Evolutionary conservation across 2,888 invertebrate genomes (phyloP).

Genomic region (Alcis repandata): DNA sequence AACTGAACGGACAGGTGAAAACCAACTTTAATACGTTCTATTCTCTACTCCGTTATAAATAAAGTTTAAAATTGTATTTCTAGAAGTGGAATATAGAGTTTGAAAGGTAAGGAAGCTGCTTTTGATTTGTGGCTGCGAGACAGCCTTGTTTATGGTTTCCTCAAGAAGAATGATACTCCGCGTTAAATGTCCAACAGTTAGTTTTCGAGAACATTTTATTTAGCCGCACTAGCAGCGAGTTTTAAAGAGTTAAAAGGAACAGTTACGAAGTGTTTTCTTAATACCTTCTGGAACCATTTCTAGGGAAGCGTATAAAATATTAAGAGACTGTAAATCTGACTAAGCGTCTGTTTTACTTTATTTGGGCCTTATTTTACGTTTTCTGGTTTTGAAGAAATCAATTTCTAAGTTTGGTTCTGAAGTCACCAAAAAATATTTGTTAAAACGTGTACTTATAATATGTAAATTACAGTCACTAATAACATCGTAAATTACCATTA

Average conservation of each 20-base stretch:
- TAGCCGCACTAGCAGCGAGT: constrained; percentile 9
- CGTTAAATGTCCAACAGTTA: constrained; percentile 24
- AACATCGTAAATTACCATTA: too few relatives aligned
- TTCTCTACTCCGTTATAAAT: constrained; percentile 34
- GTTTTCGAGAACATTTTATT: constrained; percentile 36
- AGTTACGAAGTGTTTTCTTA: constrained; percentile 1
- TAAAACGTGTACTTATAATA: too few relatives aligned
- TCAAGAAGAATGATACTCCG: constrained; percentile 61
- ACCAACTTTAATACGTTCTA: constrained; percentile 29
- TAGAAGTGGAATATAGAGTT: constrained; percentile 46
- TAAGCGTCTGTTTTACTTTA: too few relatives aligned
- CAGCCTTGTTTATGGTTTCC: constrained; percentile 79
- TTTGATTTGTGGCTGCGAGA: constrained; percentile 77
- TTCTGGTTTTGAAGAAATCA: not conserved
- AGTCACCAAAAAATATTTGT: too few relatives aligned
- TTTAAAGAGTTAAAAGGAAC: constrained; percentile 16
- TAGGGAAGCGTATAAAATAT: not conserved
- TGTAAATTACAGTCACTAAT: too few relatives aligned
- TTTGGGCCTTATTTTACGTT: too few relatives aligned
- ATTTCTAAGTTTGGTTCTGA: not conserved
- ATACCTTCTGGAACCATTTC: constrained; percentile 3
- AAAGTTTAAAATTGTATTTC: constrained; percentile 40
- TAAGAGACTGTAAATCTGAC: not conserved
- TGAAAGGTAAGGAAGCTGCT: constrained; percentile 69
- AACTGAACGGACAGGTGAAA: constrained; percentile 53